phyloP scores from a whole-genome alignment of 2,888 invertebrate genomes.

The Acanthosepion lycidas region DNA sequence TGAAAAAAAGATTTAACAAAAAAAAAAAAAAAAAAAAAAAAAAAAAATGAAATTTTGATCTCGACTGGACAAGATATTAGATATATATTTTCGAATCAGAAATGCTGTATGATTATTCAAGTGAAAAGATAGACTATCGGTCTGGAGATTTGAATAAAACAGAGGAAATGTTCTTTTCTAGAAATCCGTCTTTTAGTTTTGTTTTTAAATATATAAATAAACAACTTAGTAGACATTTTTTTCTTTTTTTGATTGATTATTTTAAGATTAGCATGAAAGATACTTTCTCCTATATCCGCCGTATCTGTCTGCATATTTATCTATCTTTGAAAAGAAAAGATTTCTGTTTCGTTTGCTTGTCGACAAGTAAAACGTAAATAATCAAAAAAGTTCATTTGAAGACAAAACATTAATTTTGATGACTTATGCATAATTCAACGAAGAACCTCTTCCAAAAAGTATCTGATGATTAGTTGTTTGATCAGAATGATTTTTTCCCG shows the following conservation, averaged over 20 bases:
- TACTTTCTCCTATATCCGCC: not conserved
- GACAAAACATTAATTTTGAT: too few species aligned
- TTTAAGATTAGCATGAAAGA: not conserved
- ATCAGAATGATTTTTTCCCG: too few species aligned
- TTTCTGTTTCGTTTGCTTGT: not conserved
- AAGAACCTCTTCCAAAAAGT: too few species aligned
- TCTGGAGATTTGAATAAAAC: not conserved
- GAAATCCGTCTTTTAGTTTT: not conserved
- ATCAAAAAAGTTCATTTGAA: not conserved
- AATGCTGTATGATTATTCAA: not conserved
- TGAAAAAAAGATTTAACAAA: too few species aligned
- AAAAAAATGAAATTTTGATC: too few species aligned
- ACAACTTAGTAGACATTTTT: not conserved
- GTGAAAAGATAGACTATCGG: slow-evolving; percentile 1
- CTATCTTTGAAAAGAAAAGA: not conserved
- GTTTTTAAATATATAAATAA: not conserved
- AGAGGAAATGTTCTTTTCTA: not conserved
- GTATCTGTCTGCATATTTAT: not conserved
- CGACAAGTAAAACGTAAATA: not conserved
- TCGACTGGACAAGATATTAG: not conserved
- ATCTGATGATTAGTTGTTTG: too few species aligned
- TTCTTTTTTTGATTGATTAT: not conserved
- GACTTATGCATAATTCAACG: too few species aligned
- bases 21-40: too few species aligned
- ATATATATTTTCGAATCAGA: not conserved